These are phyloP conservation scores for Sebastes vulpes DNA, from an alignment of 2,797 vertebrate genomes.

Conservation along the genomic window DNA sequence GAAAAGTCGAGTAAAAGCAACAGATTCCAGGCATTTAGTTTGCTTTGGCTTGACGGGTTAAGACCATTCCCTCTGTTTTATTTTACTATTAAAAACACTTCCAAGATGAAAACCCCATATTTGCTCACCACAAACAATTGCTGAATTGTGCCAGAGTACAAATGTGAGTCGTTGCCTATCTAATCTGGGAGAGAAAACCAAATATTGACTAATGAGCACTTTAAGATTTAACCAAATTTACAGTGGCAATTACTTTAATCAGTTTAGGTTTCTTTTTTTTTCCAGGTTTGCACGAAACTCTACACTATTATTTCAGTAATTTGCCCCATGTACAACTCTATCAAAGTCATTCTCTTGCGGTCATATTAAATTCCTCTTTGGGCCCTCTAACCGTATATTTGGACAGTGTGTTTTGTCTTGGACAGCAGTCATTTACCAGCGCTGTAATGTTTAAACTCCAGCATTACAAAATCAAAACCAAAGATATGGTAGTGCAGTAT, in stretches of 20 bases:
- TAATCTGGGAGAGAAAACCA: constrained; percentile 64
- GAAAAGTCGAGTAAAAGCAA: constrained; percentile 64
- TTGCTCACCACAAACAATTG: constrained; percentile 65
- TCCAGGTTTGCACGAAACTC: constrained; percentile 39
- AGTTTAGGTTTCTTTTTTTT: constrained; percentile 33
- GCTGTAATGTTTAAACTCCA: constrained; percentile 54
- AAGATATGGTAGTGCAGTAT: constrained; percentile 28
- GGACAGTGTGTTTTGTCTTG: constrained; percentile 26
- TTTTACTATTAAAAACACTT: constrained; percentile 72
- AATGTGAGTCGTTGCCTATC: constrained; percentile 42
- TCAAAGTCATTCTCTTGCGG: constrained; percentile 37
- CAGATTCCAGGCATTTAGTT: constrained; percentile 73
- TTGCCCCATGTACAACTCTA: constrained; percentile 22
- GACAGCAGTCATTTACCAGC: constrained; percentile 29
- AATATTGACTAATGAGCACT: constrained; percentile 73
- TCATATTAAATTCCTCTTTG: constrained; percentile 32
- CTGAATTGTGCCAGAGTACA: constrained; percentile 53
- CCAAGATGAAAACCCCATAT: constrained; percentile 62
- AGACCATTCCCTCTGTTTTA: constrained; percentile 62
- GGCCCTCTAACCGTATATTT: constrained; percentile 40
- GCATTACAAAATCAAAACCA: constrained; percentile 29
- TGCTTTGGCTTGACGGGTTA: constrained; percentile 76
- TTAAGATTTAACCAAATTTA: constrained; percentile 66
- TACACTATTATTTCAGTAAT: constrained; percentile 36
- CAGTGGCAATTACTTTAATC: constrained; percentile 61